Evolutionary conservation across 2,797 vertebrate genomes (phyloP).

Genomic region (Melanotaenia trifasciata): DNA sequence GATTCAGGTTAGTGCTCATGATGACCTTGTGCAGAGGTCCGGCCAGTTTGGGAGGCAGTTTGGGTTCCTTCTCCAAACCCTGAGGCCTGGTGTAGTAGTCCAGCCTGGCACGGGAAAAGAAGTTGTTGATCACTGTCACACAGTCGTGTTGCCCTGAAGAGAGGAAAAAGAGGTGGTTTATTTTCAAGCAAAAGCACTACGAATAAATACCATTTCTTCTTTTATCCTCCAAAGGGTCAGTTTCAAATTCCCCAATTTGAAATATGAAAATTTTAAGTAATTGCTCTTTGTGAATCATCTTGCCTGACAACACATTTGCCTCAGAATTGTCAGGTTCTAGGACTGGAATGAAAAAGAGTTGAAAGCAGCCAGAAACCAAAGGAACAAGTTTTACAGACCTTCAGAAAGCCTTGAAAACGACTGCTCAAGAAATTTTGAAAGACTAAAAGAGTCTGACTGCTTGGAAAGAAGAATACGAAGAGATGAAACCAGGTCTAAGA

Average conservation of each 20-base stretch:
- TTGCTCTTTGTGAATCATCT: not conserved
- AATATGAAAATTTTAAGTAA: not conserved
- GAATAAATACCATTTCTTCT: not conserved
- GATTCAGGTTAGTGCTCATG: conserved; percentile 96
- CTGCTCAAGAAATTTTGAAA: too few relatives aligned
- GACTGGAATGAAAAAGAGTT: too few relatives aligned
- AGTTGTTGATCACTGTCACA: conserved; percentile 98
- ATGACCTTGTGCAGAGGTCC: conserved; percentile 97
- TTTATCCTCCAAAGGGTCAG: not conserved
- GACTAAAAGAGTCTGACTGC: too few relatives aligned
- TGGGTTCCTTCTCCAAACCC: conserved; percentile 95
- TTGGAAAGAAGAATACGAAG: too few relatives aligned
- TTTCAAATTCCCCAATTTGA: too few relatives aligned
- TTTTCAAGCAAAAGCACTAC: not conserved
- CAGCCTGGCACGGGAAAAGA: conserved; percentile 93
- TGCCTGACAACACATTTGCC: not conserved
- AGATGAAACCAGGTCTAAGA: too few relatives aligned
- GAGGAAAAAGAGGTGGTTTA: not conserved
- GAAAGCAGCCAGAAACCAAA: too few relatives aligned
- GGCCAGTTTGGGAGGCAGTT: conserved; percentile 90
- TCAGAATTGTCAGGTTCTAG: too few relatives aligned
- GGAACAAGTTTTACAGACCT: too few relatives aligned
- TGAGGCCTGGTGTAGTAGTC: conserved; percentile 96
- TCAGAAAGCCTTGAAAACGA: too few relatives aligned
- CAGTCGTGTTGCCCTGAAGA: conserved; percentile 95